Percentiles rank a stretch among this genome's conserved stretches.
These are phyloP conservation scores for Calcarius lapponicus DNA, from an alignment of 2,797 vertebrate species.

Conservation along the genomic window DNA sequence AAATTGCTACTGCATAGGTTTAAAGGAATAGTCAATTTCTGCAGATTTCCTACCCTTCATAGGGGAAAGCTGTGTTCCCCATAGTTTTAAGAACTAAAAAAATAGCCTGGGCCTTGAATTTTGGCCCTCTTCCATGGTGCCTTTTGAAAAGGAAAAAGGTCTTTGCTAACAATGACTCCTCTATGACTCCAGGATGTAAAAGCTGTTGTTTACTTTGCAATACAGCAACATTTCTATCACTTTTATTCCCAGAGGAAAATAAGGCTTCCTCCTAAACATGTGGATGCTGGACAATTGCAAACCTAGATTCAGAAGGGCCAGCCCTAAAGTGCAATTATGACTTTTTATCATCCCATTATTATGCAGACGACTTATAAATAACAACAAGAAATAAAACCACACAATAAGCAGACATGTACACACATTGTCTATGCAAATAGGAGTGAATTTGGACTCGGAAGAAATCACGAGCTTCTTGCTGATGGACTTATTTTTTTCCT, in stretches of 20 bases:
- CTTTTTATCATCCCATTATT: not conserved
- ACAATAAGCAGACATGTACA: not conserved
- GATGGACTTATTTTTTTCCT: not conserved
- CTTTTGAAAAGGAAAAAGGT: not conserved
- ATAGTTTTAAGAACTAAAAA: not conserved
- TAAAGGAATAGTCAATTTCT: not conserved
- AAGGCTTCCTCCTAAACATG: slow-evolving; percentile 2
- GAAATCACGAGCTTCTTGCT: not conserved
- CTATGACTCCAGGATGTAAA: not conserved
- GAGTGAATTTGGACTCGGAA: slow-evolving; percentile 1
- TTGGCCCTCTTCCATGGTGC: not conserved
- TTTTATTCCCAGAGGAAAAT: not conserved
- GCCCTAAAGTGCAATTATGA: not conserved
- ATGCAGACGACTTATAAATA: not conserved
- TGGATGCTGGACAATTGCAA: not conserved
- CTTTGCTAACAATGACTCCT: not conserved
- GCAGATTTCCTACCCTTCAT: not conserved
- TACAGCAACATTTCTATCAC: slow-evolving; percentile 19
- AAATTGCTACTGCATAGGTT: not conserved
- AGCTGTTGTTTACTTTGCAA: slow-evolving; percentile 1
- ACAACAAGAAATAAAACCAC: slow-evolving; percentile 1
- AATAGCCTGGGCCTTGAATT: not conserved
- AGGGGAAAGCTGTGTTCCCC: not conserved
- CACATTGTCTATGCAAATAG: not conserved
- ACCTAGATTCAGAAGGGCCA: slow-evolving; percentile 16